Evolutionary conservation across 2,888 invertebrate species (phyloP).

Genomic region (Biston betularia): DNA sequence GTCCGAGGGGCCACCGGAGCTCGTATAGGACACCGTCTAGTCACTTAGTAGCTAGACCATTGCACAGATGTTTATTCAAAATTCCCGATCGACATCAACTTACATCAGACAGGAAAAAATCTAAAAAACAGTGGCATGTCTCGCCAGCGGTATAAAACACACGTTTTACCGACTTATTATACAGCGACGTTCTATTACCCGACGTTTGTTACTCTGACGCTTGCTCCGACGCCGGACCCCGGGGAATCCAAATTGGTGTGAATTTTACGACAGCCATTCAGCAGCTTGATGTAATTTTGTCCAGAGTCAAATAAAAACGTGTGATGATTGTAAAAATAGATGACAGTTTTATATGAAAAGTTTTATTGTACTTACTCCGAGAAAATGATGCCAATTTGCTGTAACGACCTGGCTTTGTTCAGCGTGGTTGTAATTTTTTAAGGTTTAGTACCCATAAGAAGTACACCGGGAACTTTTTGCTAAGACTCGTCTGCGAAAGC

Average conservation of each 20-base stretch:
- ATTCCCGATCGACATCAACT: slow-evolving; percentile 4
- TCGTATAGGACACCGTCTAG: too few relatives aligned
- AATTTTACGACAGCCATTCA: slow-evolving; percentile 71
- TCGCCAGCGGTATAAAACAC: slow-evolving; percentile 67
- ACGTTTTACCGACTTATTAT: slow-evolving; percentile 76
- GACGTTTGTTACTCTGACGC: slow-evolving; percentile 58
- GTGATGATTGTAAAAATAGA: slow-evolving; percentile 35
- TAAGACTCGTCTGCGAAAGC: too few relatives aligned
- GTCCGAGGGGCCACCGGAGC: too few relatives aligned
- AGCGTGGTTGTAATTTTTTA: neutral
- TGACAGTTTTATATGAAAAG: slow-evolving; percentile 25
- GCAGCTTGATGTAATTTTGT: slow-evolving; percentile 59
- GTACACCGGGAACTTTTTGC: too few relatives aligned
- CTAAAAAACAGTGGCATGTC: slow-evolving; percentile 43
- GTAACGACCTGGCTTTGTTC: slow-evolving; percentile 11
- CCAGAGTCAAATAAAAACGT: slow-evolving; percentile 43
- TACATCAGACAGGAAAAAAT: slow-evolving; percentile 15
- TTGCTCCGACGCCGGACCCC: slow-evolving; percentile 61
- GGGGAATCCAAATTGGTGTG: slow-evolving; percentile 76
- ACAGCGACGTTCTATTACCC: slow-evolving; percentile 60
- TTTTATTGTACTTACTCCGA: slow-evolving; percentile 23
- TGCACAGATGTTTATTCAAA: neutral
- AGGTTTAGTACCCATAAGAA: too few relatives aligned
- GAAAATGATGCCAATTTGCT: slow-evolving; percentile 12
- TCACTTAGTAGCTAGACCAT: too few relatives aligned